phyloP scores from a whole-genome alignment of 1,140 invertebrate genomes.

The Pentalonia nigronervosa region DNA sequence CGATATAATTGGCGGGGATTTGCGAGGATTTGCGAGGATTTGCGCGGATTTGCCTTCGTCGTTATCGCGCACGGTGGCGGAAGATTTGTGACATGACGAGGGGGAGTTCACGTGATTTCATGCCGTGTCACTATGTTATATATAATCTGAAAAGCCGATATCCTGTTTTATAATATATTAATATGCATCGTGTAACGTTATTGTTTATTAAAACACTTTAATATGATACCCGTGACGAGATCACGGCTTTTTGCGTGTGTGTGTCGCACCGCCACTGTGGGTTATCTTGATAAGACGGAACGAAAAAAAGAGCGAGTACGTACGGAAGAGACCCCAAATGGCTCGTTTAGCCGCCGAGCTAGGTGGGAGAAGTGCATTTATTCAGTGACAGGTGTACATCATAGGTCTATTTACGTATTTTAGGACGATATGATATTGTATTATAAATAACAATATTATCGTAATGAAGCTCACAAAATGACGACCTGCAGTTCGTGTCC shows the following conservation, averaged over 20 bases:
- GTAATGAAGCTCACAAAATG: background rate
- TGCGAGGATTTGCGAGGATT: background rate
- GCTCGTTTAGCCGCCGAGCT: background rate
- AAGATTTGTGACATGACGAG: background rate
- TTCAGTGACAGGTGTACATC: background rate
- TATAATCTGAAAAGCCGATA: background rate
- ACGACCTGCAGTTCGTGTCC: background rate
- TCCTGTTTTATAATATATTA: background rate
- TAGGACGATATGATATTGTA: background rate
- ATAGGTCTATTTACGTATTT: background rate
- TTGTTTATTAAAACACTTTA: background rate
- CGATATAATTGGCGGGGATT: background rate
- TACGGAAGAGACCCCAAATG: background rate
- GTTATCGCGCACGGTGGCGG: background rate
- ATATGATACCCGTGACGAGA: background rate
- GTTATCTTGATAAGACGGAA: background rate
- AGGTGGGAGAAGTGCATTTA: background rate
- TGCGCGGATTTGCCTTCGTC: background rate
- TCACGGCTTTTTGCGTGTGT: background rate
- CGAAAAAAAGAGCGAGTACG: background rate
- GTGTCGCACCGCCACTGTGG: background rate
- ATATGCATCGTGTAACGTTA: background rate
- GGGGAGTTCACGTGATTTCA: background rate
- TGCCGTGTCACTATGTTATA: background rate
- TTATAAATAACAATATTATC: background rate